Evolutionary conservation across 2,888 invertebrate genomes (phyloP).

Genomic region (Drosophila picticornis): DNA sequence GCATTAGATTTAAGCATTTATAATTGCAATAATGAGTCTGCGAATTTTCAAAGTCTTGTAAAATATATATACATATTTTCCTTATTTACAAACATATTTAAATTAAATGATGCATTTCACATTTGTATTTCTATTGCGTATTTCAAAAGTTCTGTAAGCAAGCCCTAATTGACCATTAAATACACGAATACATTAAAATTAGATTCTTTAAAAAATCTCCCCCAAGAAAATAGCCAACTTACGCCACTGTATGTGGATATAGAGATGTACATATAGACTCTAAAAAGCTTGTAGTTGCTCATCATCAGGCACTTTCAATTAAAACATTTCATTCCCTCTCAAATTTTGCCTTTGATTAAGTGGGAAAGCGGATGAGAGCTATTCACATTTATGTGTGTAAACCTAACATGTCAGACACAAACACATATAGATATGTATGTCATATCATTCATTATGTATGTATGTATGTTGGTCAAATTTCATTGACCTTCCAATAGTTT

Average conservation of each 20-base stretch:
- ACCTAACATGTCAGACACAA: not conserved
- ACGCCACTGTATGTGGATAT: slow-evolving; percentile 16
- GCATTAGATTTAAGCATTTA: not conserved
- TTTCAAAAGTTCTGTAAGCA: not conserved
- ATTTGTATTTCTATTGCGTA: not conserved
- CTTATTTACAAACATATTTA: not conserved
- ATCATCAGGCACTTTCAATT: slow-evolving; percentile 78
- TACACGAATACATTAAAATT: not conserved
- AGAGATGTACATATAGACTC: slow-evolving; percentile 6
- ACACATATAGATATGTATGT: slow-evolving; percentile 7
- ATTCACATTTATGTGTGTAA: slow-evolving; percentile 6
- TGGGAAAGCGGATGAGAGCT: slow-evolving; percentile 48
- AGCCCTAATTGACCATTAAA: not conserved
- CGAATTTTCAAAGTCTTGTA: not conserved
- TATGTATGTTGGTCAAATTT: slow-evolving; percentile 4
- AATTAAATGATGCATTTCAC: not conserved
- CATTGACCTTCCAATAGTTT: slow-evolving; percentile 12
- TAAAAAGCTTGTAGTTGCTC: slow-evolving; percentile 32
- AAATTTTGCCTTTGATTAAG: slow-evolving; percentile 70
- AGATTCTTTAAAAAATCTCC: not conserved
- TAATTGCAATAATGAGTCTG: not conserved
- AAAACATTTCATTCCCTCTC: slow-evolving; percentile 68
- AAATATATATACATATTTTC: not conserved
- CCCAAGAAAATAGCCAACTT: not conserved
- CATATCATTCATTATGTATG: not conserved